Conservation (phyloP, 2,888 invertebrate species). For the Gortyna flavago region DNA sequence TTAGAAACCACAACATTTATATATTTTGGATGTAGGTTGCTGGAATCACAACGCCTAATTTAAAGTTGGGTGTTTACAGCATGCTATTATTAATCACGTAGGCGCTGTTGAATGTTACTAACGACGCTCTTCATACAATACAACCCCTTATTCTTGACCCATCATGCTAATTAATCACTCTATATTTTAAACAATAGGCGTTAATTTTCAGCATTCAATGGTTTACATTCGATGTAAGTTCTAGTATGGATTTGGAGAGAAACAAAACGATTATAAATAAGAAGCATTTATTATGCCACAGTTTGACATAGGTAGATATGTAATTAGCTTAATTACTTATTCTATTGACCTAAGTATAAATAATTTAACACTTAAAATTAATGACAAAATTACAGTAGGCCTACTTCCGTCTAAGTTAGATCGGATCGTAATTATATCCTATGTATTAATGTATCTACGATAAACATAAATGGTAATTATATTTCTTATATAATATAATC, state of each 20-base stretch:
- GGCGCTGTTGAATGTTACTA: constrained; percentile 9
- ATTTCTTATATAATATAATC: constrained; percentile 56
- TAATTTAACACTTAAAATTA: constrained; percentile 76
- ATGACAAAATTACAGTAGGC: constrained; percentile 53
- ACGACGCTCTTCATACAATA: neutral
- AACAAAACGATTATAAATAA: constrained; percentile 55
- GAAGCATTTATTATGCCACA: constrained; percentile 63
- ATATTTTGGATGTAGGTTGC: too few relatives aligned
- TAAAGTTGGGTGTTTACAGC: neutral
- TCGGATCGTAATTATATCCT: constrained; percentile 11
- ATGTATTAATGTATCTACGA: too few relatives aligned
- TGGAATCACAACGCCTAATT: neutral
- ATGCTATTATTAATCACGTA: constrained; percentile 12
- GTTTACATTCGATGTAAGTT: neutral
- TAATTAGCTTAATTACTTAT: constrained; percentile 49
- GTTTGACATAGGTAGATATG: constrained; percentile 52
- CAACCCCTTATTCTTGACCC: neutral
- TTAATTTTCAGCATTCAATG: neutral
- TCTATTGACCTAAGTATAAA: constrained; percentile 65
- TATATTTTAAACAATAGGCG: neutral
- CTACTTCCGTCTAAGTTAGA: constrained; percentile 11
- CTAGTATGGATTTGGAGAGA: neutral
- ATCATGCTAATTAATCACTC: neutral
- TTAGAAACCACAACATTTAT: neutral
- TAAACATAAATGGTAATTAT: constrained; percentile 22